Evolutionary conservation across 1,140 invertebrate genomes (phyloP).

Genomic region (Drosophila paulistorum): DNA sequence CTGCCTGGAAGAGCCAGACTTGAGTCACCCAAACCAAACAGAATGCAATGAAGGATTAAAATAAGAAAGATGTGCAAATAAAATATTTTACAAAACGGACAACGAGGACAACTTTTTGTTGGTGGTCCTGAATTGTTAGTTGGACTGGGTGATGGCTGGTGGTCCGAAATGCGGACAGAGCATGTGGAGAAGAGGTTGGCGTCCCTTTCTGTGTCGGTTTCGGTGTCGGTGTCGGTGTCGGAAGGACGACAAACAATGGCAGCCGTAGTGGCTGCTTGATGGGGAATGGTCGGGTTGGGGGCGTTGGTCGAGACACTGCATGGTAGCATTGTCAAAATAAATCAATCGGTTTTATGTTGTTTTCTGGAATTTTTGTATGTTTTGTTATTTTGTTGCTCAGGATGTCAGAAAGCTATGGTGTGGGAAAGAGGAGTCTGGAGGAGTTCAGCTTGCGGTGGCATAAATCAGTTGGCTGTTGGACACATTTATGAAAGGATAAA

Average conservation of each 20-base stretch:
- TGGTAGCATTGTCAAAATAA: slow-evolving; percentile 80
- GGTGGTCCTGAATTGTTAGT: slow-evolving; percentile 22
- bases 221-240: not conserved
- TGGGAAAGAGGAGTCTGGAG: slow-evolving; percentile 39
- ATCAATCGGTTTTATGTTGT: slow-evolving; percentile 82
- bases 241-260: slow-evolving; percentile 40
- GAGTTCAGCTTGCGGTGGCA: slow-evolving; percentile 72
- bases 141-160: not conserved
- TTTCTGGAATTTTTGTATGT: slow-evolving; percentile 79
- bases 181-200: slow-evolving; percentile 38
- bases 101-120: slow-evolving; percentile 68
- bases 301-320: slow-evolving; percentile 40
- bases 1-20: not conserved
- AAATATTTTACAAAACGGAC: slow-evolving; percentile 75
- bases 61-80: slow-evolving; percentile 82
- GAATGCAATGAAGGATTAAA: slow-evolving; percentile 80
- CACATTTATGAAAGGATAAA: slow-evolving; percentile 80
- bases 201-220: not conserved
- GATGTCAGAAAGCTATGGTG: slow-evolving; percentile 59
- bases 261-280: slow-evolving; percentile 19
- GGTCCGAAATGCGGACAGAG: slow-evolving; percentile 72
- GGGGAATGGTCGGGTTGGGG: not conserved
- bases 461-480: slow-evolving; percentile 74
- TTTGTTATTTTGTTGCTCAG: slow-evolving; percentile 69
- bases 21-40: slow-evolving; percentile 39